Percentiles rank a stretch among this genome's conserved stretches.
Evolutionary conservation across 2,113 vertebrate genomes (phyloP).

Genomic region (Gallinago paraguaiae): DNA sequence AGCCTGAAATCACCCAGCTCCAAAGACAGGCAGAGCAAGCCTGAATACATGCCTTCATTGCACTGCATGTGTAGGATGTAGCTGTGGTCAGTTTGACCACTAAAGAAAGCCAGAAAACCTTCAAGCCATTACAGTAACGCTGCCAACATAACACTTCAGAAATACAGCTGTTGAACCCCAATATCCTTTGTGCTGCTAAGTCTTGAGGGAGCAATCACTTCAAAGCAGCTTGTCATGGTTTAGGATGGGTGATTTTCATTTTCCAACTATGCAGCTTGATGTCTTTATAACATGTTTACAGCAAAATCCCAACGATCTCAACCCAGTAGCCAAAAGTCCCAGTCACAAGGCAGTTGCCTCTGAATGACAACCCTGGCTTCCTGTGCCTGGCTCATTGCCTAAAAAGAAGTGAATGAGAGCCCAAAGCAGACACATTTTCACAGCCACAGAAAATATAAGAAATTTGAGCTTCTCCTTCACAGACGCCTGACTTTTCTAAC

Average conservation of each 20-base stretch:
- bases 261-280: background rate
- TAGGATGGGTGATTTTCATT: background rate
- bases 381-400: background rate
- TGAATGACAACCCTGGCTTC: background rate
- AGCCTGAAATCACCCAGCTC: background rate
- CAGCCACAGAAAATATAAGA: background rate
- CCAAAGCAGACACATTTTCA: background rate
- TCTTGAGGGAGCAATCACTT: background rate
- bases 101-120: background rate
- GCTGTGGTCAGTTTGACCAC: background rate
- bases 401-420: background rate
- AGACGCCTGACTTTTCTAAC: background rate
- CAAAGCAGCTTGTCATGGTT: background rate
- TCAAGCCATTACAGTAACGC: background rate
- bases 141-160: background rate
- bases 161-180: background rate
- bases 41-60: background rate
- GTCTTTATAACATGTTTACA: background rate
- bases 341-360: background rate
- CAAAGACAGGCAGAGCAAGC: background rate
- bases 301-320: background rate
- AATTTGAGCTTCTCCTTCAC: background rate
- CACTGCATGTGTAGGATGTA: background rate
- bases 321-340: background rate
- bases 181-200: background rate